Base-by-base conservation (phyloP, 1,140 invertebrate genomes). In the Neomicropteryx cornuta region DNA sequence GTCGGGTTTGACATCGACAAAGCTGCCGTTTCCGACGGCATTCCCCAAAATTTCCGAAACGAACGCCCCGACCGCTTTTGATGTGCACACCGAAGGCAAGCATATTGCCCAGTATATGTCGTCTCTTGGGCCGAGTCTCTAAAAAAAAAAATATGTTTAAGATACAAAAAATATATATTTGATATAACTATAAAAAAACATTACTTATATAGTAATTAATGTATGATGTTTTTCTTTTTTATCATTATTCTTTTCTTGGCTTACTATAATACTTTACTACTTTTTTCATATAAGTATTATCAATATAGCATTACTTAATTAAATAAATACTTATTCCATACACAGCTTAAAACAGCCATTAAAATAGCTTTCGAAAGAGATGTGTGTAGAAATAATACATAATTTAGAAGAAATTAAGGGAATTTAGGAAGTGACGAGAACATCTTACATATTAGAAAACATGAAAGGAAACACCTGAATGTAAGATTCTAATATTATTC, bases 101-200 rank as follows among this genome's bases (percentile, higher is more conserved):
- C 78, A 81, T 1, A 78, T 65, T 16, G 71, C 76, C 75, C 75
- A 79, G 35, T 73, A 67, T 0, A 79, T 48, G 11, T 66, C 62
- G 27, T 66, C 72, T 31, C 59, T 70, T 18, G 60, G 61, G 40
- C 60, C 71, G 27, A 21, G 55, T 16, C 46, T 38, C 50, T 51
- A 39, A 20, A 49, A 47, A 45, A n/a, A 35, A 18, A 29, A 34
- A 38, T 42, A 22, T 23, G 16, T 18, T 37, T 18, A 14, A 6
- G 17, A 14, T 33, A 16, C 11, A 33, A 19, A 20, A 33, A 23
- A 4, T 33, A 14, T 18, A n/a, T 18, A 34, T 33, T 22, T 14
- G 21, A 46, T n/a, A n/a, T 23, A 11, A 29, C n/a, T 39, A 36
- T 31, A 18, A 13, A 17, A 16, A 18, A 34, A 38, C 20, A 38